A percentile compares a stretch with the other conserved stretches of the same genome.
Evolutionary conservation across 2,888 invertebrate species (phyloP).

Genomic region (Epiblema foenella): DNA sequence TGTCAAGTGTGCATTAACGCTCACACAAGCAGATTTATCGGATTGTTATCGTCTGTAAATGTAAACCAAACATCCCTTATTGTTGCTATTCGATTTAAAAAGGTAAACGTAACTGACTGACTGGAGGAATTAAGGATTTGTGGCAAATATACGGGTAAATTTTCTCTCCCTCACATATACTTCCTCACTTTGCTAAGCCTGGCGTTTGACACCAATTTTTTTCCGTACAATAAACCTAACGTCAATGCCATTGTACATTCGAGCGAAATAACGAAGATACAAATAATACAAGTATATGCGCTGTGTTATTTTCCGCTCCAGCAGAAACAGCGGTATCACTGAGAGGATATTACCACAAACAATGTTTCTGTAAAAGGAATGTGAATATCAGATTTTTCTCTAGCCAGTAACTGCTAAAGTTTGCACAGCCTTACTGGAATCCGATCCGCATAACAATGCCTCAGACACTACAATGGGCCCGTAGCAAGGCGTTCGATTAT

Average conservation of each 20-base stretch:
- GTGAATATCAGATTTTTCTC: conserved; percentile 50
- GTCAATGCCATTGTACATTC: too few relatives aligned
- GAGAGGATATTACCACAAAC: conserved; percentile 47
- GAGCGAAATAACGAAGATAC: background rate
- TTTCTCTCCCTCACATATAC: too few relatives aligned
- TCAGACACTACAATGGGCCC: conserved; percentile 49
- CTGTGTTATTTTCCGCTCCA: conserved; percentile 25
- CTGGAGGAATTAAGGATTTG: too few relatives aligned
- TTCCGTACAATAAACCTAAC: too few relatives aligned
- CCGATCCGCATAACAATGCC: conserved; percentile 61
- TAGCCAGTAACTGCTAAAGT: conserved; percentile 51
- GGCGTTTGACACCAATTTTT: too few relatives aligned
- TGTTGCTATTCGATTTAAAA: background rate
- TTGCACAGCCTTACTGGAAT: conserved; percentile 55
- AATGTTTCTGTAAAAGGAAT: conserved; percentile 47
- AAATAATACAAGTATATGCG: conserved; percentile 3
- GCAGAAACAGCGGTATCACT: conserved; percentile 8
- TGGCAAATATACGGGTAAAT: too few relatives aligned
- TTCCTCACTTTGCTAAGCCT: too few relatives aligned
- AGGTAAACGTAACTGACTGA: background rate
- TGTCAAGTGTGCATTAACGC: conserved; percentile 31
- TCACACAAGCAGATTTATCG: conserved; percentile 10
- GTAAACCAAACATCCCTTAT: conserved; percentile 23
- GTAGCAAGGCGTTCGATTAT: conserved; percentile 41
- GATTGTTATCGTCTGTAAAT: conserved; percentile 18